Evolutionary conservation across 2,113 vertebrate species (phyloP), one percentile per base, ranked within the genome.

Genomic region (Charina bottae): DNA sequence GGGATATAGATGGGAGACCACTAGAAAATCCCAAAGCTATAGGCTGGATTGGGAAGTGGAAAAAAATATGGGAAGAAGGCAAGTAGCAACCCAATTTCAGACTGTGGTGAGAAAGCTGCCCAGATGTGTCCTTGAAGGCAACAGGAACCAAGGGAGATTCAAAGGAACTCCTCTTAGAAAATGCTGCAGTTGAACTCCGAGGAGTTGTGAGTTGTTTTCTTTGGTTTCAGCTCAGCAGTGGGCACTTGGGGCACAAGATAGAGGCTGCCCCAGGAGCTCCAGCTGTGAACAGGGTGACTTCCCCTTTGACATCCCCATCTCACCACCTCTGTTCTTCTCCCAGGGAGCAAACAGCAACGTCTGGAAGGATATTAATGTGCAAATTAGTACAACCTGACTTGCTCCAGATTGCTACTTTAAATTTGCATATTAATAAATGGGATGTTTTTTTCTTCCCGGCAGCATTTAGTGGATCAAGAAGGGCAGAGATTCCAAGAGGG

Each of bases 371-470:
- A 98, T 98, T 98, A 98, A 98, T 98, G 98, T 98, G 98, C 97
- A 98, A 98, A 98, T 98, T 98, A 98, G 97, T 93, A 64, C 96
- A 98, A 97, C 97, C 97, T 97, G 97, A 97, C 98, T 97, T 97
- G 95, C 95, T 98, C 97, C 97, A 98, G 97, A 98, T 98, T 98
- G 97, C 97, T 97, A 97, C 97, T 97, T 97, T 97, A 95, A 97
- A 98, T 98, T 98, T 98, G 97, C 97, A 98, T 98, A 98, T 98
- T 98, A 98, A 98, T 98, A 98, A 97, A 98, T 97, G 96, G 97
- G 97, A 54, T 85, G 49, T n/a, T 98, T 98, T 97, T 46, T 49
- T 4, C n/a, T 89, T 33, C 21, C 24, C 17, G 97, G 97, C 97
- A 98, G 97, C 96, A 93, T 97, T 98, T 97, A 98, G 96, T 95